A percentile compares a stretch with the other conserved stretches of the same genome.
These are phyloP conservation scores for Corella eumyota DNA, from an alignment of 23 tunicate species.

Conservation along the genomic window DNA sequence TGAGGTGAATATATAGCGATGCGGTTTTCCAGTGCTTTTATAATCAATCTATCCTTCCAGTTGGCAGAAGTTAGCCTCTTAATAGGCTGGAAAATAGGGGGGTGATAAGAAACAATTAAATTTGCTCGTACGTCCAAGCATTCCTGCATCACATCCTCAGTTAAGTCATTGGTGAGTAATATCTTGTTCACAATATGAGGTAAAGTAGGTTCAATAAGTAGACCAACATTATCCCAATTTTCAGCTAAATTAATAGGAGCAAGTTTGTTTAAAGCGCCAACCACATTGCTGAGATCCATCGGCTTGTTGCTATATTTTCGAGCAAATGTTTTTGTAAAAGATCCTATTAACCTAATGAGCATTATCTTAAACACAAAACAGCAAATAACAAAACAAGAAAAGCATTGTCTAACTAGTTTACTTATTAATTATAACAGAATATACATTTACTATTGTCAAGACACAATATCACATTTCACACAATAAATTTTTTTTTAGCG, in stretches of 20 bases:
- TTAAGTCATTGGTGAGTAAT: slow-evolving; percentile 80
- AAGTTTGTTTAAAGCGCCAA: slow-evolving; percentile 22
- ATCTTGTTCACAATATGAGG: slow-evolving; percentile 58
- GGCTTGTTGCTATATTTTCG: neutral
- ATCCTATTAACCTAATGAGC: neutral
- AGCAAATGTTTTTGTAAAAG: neutral
- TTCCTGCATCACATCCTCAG: slow-evolving; percentile 70
- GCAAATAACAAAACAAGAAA: neutral
- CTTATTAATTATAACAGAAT: too few relatives aligned
- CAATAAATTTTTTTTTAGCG: too few relatives aligned
- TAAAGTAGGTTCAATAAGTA: slow-evolving; percentile 70
- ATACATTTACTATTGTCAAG: too few relatives aligned
- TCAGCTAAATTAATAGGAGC: slow-evolving; percentile 77
- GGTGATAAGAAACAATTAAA: slow-evolving; percentile 93
- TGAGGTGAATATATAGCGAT: slow-evolving; percentile 95
- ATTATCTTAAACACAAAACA: neutral
- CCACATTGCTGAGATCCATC: slow-evolving; percentile 38
- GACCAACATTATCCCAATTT: slow-evolving; percentile 95
- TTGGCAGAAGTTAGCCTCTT: slow-evolving; percentile 29
- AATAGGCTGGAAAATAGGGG: slow-evolving; percentile 69
- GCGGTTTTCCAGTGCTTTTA: slow-evolving; percentile 58
- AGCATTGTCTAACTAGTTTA: too few relatives aligned
- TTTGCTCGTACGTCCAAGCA: slow-evolving; percentile 22
- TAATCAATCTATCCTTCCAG: slow-evolving; percentile 66
- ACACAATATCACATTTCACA: too few relatives aligned